Evolutionary conservation across 2,797 vertebrate genomes (phyloP), one percentile per base, ranked within the genome.

Genomic region (Nasua narica): DNA sequence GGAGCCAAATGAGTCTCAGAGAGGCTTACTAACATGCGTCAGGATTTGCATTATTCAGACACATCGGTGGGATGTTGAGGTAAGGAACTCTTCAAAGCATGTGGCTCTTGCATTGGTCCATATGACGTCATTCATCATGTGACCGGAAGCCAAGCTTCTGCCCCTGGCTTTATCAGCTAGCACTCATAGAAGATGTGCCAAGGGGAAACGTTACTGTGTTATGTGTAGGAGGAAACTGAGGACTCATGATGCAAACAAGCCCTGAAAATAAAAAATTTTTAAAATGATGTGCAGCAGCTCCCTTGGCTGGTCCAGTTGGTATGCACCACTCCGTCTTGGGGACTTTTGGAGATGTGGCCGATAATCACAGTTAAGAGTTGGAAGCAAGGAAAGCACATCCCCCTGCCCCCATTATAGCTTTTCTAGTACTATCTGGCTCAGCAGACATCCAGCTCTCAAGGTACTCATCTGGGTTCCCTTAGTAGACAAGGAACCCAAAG

Each of bases 91-190:
- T 27, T 35, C 4, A 19, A 15, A 40, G 14, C 10, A 19, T 15
- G 15, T 21, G 18, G n/a, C 25, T 40, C 15, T 74, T 32, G 62
- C 56, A 23, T 21, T 5, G 3, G 4, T 10, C 18, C 0, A 1
- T 0, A 7, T 0, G 54, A 16, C 46, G 32, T 6, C 18, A 1
- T 40, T 46, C 37, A 7, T 40, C 23, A 8, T 0, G 2, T 50
- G 1, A 3, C 9, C 0, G 16, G 25, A 1, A 60, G 14, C n/a
- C 3, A 14, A 29, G 27, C 3, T 58, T 58, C 65, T 35, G 13
- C 13, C 25, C 11, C 10, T 11, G 3, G 40, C 3, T 0, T 2
- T 25, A 29, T 37, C 27, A 25, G 52, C 46, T 37, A 50, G 77
- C 56, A 21, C 27, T 78, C 2, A 35, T 0, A 37, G 72, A 23